A percentile compares a stretch with the other conserved stretches of the same genome.
Conservation (phyloP, 2,888 invertebrate species). For the Epiblema foenella region DNA sequence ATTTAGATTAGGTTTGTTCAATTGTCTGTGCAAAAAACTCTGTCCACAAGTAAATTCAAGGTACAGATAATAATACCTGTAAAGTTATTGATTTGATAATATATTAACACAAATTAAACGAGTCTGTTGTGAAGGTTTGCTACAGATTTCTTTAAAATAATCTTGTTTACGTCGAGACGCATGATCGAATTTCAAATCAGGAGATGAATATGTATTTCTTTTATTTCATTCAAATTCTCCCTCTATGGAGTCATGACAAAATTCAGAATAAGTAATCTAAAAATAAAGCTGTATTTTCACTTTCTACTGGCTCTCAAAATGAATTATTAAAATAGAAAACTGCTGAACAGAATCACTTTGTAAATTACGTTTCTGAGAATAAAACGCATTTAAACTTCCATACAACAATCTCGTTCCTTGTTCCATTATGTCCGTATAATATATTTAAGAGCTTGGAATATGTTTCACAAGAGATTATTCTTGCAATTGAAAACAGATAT, state of each 20-base stretch:
- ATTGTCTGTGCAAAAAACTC: too few relatives aligned
- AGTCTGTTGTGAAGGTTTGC: too few relatives aligned
- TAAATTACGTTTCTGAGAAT: constrained; percentile 18
- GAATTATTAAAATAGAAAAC: constrained; percentile 22
- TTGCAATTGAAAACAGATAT: too few relatives aligned
- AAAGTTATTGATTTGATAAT: too few relatives aligned
- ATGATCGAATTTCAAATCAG: neutral
- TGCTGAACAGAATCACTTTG: constrained; percentile 11
- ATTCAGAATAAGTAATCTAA: neutral
- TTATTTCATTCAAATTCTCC: neutral
- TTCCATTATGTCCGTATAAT: neutral
- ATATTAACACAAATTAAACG: too few relatives aligned
- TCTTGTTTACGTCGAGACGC: neutral
- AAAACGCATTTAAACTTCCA: neutral
- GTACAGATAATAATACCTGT: too few relatives aligned
- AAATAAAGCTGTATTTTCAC: neutral
- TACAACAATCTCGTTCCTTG: neutral
- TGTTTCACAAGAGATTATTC: constrained; percentile 2
- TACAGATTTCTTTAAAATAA: too few relatives aligned
- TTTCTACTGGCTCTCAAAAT: neutral
- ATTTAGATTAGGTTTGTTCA: too few relatives aligned
- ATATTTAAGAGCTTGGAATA: neutral
- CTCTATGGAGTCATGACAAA: neutral
- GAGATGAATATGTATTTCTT: neutral
- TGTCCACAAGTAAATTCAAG: too few relatives aligned